These are phyloP conservation scores for Struthio camelus DNA, from an alignment of 2,113 vertebrate genomes.

Conservation along the genomic window DNA sequence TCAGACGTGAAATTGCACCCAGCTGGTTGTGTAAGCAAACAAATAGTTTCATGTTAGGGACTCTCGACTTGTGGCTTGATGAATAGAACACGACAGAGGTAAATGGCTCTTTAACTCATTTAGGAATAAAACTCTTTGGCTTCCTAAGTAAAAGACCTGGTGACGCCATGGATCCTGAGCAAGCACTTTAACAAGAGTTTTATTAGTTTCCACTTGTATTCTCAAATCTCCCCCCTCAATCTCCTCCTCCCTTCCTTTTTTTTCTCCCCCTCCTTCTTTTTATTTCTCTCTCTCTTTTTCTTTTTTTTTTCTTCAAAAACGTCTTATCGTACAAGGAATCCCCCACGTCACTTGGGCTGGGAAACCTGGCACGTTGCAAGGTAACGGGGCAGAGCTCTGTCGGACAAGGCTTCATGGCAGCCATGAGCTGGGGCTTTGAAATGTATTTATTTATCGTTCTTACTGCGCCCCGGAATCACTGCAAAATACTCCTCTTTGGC, in stretches of 20 bases:
- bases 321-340: background rate
- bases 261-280: fast-evolving
- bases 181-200: constrained; percentile 72
- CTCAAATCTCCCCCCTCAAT: background rate
- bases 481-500: background rate
- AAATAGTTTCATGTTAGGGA: constrained; percentile 93
- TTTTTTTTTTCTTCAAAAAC: background rate
- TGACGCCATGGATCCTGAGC: constrained; percentile 74
- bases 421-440: background rate
- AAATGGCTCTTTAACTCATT: constrained; percentile 97
- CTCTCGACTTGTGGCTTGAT: constrained; percentile 92
- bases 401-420: background rate
- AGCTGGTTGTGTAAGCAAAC: constrained; percentile 98
- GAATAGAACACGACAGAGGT: constrained; percentile 95
- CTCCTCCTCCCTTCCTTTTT: background rate
- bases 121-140: constrained; percentile 85
- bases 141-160: constrained; percentile 76
- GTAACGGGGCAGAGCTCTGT: background rate
- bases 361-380: background rate
- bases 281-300: fast-evolving
- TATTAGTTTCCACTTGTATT: constrained; percentile 59
- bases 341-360: background rate
- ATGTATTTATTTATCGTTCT: background rate
- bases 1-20: constrained; percentile 98
- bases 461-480: fast-evolving